A percentile compares a stretch with the other conserved stretches of the same genome.
phyloP scores from a whole-genome alignment of 2,888 invertebrate species.

The Archaeoteleia sp. region DNA sequence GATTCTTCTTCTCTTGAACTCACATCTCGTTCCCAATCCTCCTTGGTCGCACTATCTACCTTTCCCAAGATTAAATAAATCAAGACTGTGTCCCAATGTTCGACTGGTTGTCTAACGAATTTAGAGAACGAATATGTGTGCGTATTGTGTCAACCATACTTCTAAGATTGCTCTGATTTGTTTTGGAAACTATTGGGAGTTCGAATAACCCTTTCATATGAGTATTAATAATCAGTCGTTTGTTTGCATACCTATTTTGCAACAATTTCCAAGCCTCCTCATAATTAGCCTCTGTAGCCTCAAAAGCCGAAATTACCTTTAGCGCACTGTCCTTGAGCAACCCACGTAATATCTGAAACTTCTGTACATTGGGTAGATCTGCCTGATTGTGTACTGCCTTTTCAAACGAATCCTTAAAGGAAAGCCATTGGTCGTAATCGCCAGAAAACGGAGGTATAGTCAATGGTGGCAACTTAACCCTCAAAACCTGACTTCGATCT shows the following conservation, averaged over 20 bases:
- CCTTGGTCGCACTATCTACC: slow-evolving; percentile 4
- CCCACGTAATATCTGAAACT: slow-evolving; percentile 1
- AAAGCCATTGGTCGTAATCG: slow-evolving; percentile 14
- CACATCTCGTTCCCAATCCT: slow-evolving; percentile 17
- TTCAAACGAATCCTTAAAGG: slow-evolving; percentile 16
- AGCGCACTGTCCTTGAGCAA: slow-evolving; percentile 11
- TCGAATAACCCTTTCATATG: slow-evolving; percentile 29
- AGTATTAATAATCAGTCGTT: neutral
- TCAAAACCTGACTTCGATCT: neutral
- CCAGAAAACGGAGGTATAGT: no score
- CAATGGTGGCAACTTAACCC: slow-evolving; percentile 12
- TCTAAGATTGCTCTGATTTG: slow-evolving; percentile 4
- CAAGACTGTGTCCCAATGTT: slow-evolving; percentile 9
- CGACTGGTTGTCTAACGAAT: slow-evolving; percentile 13
- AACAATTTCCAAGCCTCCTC: slow-evolving; percentile 5
- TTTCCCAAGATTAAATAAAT: slow-evolving; percentile 14
- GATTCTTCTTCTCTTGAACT: neutral
- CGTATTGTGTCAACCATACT: slow-evolving; percentile 13
- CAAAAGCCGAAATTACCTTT: neutral
- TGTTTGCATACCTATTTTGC: slow-evolving; percentile 11
- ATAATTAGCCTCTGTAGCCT: slow-evolving; percentile 16
- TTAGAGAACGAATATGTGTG: slow-evolving; percentile 12
- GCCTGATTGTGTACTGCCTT: slow-evolving; percentile 10
- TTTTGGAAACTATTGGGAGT: slow-evolving; percentile 5
- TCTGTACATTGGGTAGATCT: slow-evolving; percentile 3